phyloP scores from a whole-genome alignment of 2,888 invertebrate genomes.

The Mechanitis messenoides region DNA sequence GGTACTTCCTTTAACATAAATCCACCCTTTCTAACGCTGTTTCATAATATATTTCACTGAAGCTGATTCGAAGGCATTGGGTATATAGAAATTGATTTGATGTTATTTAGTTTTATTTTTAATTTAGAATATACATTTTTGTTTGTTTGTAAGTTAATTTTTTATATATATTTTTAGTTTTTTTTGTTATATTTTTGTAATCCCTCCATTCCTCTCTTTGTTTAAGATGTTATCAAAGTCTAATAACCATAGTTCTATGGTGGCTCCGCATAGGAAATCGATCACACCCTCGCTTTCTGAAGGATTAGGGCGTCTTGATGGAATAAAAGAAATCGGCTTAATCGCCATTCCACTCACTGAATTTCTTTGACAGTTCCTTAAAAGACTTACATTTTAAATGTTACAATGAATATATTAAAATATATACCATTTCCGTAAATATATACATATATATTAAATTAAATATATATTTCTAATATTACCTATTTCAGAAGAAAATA shows the following conservation, averaged over 20 bases:
- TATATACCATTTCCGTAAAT: too few relatives aligned
- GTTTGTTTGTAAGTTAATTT: conserved; percentile 23
- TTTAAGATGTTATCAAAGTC: background rate
- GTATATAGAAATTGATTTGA: conserved; percentile 32
- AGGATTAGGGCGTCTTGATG: conserved; percentile 67
- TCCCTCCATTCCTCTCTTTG: background rate
- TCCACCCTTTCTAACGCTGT: conserved; percentile 46
- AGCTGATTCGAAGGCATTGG: conserved; percentile 11
- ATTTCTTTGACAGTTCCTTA: too few relatives aligned
- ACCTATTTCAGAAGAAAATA: too few relatives aligned
- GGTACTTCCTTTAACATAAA: conserved; percentile 70
- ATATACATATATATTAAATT: too few relatives aligned
- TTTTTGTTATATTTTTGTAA: background rate
- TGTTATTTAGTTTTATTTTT: too few relatives aligned
- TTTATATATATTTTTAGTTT: background rate
- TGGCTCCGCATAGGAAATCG: conserved; percentile 61
- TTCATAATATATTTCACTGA: conserved; percentile 22
- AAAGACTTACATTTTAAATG: too few relatives aligned
- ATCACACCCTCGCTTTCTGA: conserved; percentile 54
- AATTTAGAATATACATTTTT: too few relatives aligned
- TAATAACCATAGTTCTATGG: conserved; percentile 72
- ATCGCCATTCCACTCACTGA: conserved; percentile 11
- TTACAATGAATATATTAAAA: too few relatives aligned
- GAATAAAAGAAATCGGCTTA: conserved; percentile 46
- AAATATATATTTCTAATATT: too few relatives aligned